These are phyloP conservation scores for Scaptomyza montana DNA, from an alignment of 1,140 invertebrate species.

Conservation along the genomic window DNA sequence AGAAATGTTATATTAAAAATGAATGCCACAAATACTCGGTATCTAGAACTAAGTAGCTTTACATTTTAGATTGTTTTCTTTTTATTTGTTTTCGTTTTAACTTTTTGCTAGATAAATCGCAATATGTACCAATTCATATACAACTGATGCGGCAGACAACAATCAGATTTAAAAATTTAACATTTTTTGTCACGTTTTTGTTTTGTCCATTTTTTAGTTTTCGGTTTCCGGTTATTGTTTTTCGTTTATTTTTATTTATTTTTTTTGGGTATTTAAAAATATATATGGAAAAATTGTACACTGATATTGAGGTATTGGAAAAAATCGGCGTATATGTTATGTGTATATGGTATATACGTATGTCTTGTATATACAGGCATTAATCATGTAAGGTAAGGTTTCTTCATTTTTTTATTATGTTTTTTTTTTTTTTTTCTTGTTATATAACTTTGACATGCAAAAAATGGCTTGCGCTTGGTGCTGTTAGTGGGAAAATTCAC, in stretches of 20 bases:
- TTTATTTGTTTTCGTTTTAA: constrained; percentile 8
- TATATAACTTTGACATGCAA: constrained; percentile 74
- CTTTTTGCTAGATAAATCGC: constrained; percentile 36
- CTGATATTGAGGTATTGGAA: constrained; percentile 82
- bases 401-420: background rate
- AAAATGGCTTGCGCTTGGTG: constrained; percentile 79
- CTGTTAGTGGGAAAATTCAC: constrained; percentile 73
- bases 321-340: constrained; percentile 78
- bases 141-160: constrained; percentile 63
- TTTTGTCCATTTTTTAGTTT: constrained; percentile 18
- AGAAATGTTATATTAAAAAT: constrained; percentile 61
- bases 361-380: constrained; percentile 66
- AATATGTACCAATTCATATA: constrained; percentile 48
- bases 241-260: constrained; percentile 11
- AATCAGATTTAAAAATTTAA: constrained; percentile 78
- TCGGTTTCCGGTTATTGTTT: constrained; percentile 54
- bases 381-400: constrained; percentile 28
- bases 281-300: constrained; percentile 83
- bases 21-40: constrained; percentile 56
- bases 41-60: constrained; percentile 44
- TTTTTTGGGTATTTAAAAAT: constrained; percentile 63
- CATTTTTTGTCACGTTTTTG: constrained; percentile 40
- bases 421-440: constrained; percentile 19
- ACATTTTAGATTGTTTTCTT: constrained; percentile 33
- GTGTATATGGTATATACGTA: constrained; percentile 40